Conservation (phyloP, 2,797 vertebrate species). For the Strix occidentalis region DNA sequence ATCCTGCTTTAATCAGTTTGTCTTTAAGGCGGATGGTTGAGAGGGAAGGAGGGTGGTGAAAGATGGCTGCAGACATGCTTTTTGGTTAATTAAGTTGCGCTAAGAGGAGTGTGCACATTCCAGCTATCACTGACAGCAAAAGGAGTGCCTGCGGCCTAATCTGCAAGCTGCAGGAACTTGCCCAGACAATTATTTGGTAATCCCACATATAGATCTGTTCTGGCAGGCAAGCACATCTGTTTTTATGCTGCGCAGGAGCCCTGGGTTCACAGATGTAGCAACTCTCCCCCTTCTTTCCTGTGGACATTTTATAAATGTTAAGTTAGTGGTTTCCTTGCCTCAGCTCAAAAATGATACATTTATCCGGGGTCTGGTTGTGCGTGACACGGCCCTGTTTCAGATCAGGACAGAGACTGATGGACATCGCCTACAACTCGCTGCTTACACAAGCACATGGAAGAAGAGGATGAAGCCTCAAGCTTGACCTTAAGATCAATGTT, state of each 20-base stretch:
- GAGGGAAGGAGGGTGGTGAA: neutral
- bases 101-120: neutral
- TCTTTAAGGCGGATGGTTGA: neutral
- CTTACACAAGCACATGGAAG: neutral
- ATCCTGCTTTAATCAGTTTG: neutral
- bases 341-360: fast-evolving
- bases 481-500: neutral
- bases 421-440: fast-evolving
- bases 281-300: neutral
- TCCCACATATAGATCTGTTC: fast-evolving
- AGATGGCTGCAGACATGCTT: neutral
- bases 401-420: neutral
- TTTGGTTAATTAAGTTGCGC: neutral
- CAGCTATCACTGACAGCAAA: neutral
- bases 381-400: neutral
- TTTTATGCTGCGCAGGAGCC: neutral
- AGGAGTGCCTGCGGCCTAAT: neutral
- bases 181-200: neutral
- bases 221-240: neutral
- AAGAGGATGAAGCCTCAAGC: neutral
- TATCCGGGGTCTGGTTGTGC: neutral
- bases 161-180: neutral
- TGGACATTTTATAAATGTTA: fast-evolving
- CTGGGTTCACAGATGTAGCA: neutral
- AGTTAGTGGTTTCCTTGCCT: neutral